Evolutionary conservation across 2,113 vertebrate genomes (phyloP).

Genomic region (Psilopsiagon aymara): DNA sequence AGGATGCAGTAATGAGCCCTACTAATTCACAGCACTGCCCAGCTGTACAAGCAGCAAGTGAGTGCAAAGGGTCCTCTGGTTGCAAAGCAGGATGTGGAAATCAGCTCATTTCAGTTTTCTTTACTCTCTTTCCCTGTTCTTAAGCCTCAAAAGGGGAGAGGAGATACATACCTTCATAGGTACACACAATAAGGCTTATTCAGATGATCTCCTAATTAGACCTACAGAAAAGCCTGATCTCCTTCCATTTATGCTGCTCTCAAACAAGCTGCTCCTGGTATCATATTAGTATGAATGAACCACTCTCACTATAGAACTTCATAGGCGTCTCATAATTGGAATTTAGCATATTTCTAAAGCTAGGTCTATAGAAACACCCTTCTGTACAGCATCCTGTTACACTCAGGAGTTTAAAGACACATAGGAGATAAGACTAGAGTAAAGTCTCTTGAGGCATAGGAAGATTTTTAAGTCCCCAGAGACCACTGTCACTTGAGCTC

Average conservation of each 20-base stretch:
- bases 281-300: neutral
- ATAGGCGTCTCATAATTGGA: neutral
- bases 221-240: neutral
- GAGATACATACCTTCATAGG: neutral
- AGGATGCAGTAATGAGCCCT: neutral
- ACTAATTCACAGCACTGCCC: neutral
- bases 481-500: neutral
- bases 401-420: neutral
- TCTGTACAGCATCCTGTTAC: neutral
- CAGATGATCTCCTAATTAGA: neutral
- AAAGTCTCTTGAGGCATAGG: neutral
- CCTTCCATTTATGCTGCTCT: neutral
- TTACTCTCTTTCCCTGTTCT: neutral
- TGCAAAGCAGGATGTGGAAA: neutral
- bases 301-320: neutral
- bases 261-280: neutral
- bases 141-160: neutral
- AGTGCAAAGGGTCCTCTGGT: neutral
- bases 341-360: neutral
- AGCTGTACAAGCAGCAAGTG: neutral
- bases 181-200: neutral
- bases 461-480: neutral
- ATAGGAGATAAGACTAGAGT: neutral
- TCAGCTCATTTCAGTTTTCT: neutral
- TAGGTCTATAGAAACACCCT: neutral